Conservation (phyloP, 2,888 invertebrate genomes). For the Silvanus unidentatus region DNA sequence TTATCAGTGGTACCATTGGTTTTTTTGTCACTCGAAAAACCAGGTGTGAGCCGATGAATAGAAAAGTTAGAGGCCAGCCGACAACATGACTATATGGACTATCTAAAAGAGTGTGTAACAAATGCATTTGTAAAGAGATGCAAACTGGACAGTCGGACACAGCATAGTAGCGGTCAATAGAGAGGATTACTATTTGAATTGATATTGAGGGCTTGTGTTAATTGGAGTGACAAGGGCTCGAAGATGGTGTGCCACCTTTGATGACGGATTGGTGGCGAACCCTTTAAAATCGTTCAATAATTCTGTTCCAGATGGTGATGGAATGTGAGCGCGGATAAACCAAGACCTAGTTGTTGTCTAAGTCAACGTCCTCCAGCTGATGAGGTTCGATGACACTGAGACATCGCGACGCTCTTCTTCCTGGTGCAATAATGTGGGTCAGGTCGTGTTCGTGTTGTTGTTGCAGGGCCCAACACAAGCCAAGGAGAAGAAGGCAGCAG, state of each 20-base stretch:
- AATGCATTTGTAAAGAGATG: slow-evolving; percentile 41
- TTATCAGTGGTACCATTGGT: slow-evolving; percentile 1
- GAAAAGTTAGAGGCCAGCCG: neutral
- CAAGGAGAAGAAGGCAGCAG: slow-evolving; percentile 19
- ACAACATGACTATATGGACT: slow-evolving; percentile 2
- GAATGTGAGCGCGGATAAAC: slow-evolving; percentile 18
- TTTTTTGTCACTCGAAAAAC: no score
- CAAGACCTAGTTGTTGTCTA: slow-evolving; percentile 22
- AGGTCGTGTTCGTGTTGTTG: slow-evolving; percentile 31
- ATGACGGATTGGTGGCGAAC: slow-evolving; percentile 24
- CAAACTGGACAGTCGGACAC: slow-evolving; percentile 26
- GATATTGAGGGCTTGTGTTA: slow-evolving; percentile 39
- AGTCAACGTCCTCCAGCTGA: slow-evolving; percentile 41
- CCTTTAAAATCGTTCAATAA: neutral
- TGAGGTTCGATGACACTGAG: slow-evolving; percentile 35
- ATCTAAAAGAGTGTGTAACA: slow-evolving; percentile 33
- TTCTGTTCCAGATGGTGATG: slow-evolving; percentile 1
- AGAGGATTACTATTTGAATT: slow-evolving; percentile 33
- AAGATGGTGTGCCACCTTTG: slow-evolving; percentile 20
- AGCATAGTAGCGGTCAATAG: slow-evolving; percentile 26
- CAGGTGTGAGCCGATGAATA: slow-evolving; percentile 3
- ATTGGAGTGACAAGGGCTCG: slow-evolving; percentile 41
- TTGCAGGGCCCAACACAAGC: slow-evolving; percentile 21
- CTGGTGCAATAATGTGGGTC: slow-evolving; percentile 37
- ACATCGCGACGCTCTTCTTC: slow-evolving; percentile 39